phyloP scores from a whole-genome alignment of 2,113 vertebrate genomes.

The human (Homo sapiens) region GRCh38 chr15:57109001-57109500 shows the following conservation, averaged over 20 bases:
- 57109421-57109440: slow-evolving; percentile 80
- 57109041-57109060: slow-evolving; percentile 9
- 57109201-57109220: slow-evolving; percentile 84
- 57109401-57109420: slow-evolving; percentile 74
- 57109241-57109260: slow-evolving; percentile 82
- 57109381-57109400: slow-evolving; percentile 77
- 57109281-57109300: slow-evolving; percentile 79
- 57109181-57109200: slow-evolving; percentile 90
- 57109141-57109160: slow-evolving; percentile 90
- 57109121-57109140: slow-evolving; percentile 85
- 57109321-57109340: slow-evolving; percentile 60
- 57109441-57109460: slow-evolving; percentile 72
- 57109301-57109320: slow-evolving; percentile 77
- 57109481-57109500: slow-evolving; percentile 75
- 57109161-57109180: slow-evolving; percentile 90
- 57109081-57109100: slow-evolving; percentile 78
- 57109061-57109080: slow-evolving; percentile 57
- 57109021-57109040: neutral
- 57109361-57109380: neutral
- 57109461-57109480: slow-evolving; percentile 82
- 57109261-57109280: slow-evolving; percentile 88
- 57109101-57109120: slow-evolving; percentile 77
- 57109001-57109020: neutral
- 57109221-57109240: slow-evolving; percentile 79
- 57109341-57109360: slow-evolving; percentile 58